Evolutionary conservation across 2,888 invertebrate species (phyloP).

Genomic region (Malthinus seriepunctatus): DNA sequence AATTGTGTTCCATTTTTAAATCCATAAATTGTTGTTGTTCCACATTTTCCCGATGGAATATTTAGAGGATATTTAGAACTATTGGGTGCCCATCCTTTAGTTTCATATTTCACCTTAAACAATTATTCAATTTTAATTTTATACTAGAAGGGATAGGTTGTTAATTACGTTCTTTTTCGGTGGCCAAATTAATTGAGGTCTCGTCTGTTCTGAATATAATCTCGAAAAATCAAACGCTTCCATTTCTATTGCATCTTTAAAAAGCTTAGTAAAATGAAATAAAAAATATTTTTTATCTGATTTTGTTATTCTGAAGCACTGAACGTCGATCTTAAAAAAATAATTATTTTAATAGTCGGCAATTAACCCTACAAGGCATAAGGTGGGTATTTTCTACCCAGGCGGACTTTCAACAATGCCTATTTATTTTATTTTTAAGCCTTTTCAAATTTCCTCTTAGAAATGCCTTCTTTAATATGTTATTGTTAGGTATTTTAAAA

Average conservation of each 20-base stretch:
- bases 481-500: no score
- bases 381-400: no score
- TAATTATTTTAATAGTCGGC: no score
- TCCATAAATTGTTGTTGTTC: neutral
- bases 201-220: neutral
- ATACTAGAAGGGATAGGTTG: no score
- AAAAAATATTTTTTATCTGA: neutral
- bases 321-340: neutral
- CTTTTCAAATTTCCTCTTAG: no score
- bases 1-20: neutral
- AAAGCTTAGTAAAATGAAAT: neutral
- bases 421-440: no score
- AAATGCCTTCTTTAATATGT: no score
- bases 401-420: no score
- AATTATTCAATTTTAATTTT: neutral
- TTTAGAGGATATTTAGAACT: neutral
- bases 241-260: neutral
- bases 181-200: neutral
- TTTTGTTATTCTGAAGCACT: neutral
- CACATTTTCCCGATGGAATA: neutral
- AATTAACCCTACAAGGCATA: no score
- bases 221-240: neutral
- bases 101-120: neutral
- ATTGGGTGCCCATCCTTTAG: neutral
- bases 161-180: neutral